Evolutionary conservation across 2,797 vertebrate genomes (phyloP).

Genomic region (Okamejei kenojei): DNA sequence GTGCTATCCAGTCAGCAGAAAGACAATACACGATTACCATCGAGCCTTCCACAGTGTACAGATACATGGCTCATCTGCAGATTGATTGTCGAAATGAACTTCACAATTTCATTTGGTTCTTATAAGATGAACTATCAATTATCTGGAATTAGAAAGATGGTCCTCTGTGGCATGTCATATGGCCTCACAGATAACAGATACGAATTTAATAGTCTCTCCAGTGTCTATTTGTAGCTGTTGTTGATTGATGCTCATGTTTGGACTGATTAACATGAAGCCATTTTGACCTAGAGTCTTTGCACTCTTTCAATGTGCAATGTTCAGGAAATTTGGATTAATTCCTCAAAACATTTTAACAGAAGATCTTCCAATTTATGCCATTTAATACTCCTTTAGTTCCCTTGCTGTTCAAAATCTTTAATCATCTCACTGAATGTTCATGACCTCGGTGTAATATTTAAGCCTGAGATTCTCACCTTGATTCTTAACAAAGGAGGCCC

Average conservation of each 20-base stretch:
- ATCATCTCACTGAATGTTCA: background rate
- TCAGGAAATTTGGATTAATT: background rate
- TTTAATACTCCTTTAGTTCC: background rate
- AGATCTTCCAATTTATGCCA: background rate
- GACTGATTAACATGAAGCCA: constrained; percentile 10
- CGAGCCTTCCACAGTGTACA: no score
- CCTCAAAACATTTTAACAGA: background rate
- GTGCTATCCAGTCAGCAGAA: no score
- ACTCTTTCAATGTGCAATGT: background rate
- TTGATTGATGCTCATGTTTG: constrained; percentile 30
- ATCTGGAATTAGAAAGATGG: constrained; percentile 36
- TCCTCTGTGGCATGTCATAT: constrained; percentile 19
- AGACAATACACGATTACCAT: no score
- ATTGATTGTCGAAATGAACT: background rate
- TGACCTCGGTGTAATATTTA: no score
- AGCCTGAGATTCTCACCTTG: no score
- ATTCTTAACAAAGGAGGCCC: no score
- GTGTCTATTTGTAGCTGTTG: background rate
- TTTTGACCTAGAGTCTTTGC: background rate
- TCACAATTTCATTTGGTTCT: constrained; percentile 24
- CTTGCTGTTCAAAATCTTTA: background rate
- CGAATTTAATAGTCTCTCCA: constrained; percentile 29
- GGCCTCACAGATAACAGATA: constrained; percentile 30
- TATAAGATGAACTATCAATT: constrained; percentile 26
- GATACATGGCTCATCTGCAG: background rate